Evolutionary conservation across 2,888 invertebrate genomes (phyloP).

Genomic region (Pachycephus smyrnensis): DNA sequence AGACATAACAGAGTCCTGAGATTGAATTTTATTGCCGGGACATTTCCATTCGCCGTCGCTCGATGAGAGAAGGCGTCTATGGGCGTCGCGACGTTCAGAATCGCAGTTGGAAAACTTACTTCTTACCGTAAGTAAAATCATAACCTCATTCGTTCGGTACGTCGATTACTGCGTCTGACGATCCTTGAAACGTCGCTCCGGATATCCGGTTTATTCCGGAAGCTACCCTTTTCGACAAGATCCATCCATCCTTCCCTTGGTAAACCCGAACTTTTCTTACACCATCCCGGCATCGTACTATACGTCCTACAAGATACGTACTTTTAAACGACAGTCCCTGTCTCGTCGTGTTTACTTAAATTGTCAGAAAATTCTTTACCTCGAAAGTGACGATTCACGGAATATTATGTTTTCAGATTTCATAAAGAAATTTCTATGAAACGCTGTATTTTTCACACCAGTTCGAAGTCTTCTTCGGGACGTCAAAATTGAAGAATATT

Average conservation of each 20-base stretch:
- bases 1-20: conserved; percentile 31
- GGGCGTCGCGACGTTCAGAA: not conserved
- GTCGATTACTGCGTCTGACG: not conserved
- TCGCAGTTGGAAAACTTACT: not conserved
- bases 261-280: not conserved
- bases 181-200: not conserved
- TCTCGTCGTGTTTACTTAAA: not conserved
- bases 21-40: conserved; percentile 1
- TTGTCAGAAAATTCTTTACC: not conserved
- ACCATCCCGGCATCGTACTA: not conserved
- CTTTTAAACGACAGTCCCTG: not conserved
- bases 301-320: not conserved
- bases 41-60: not conserved
- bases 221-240: not conserved
- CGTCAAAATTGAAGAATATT: not conserved
- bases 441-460: not conserved
- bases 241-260: not conserved
- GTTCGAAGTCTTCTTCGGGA: not conserved
- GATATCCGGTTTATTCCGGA: not conserved
- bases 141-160: not conserved
- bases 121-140: not conserved
- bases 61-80: not conserved
- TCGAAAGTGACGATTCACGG: not conserved
- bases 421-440: not conserved
- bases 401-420: not conserved